Conservation (phyloP, 2,113 vertebrate genomes). For the Coptodon bakossiorum region DNA sequence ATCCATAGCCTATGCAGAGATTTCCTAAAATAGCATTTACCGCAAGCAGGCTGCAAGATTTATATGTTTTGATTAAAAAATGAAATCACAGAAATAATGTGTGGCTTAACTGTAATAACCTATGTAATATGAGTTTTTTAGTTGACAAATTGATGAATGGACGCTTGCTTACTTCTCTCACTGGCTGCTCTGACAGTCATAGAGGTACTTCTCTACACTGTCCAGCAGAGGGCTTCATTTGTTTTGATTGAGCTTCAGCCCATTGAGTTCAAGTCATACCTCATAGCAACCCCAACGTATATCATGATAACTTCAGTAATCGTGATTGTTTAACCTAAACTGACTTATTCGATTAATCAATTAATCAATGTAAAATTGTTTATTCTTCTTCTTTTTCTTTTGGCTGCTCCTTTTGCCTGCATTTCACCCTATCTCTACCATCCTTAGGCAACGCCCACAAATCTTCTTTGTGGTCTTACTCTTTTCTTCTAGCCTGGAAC, state of each 20-base stretch:
- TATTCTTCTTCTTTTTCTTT: neutral
- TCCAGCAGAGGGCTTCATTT: slow-evolving; percentile 31
- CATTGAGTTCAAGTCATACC: neutral
- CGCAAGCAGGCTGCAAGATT: neutral
- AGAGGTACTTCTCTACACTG: neutral
- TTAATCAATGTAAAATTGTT: neutral
- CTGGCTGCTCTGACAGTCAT: neutral
- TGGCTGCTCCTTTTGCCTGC: neutral
- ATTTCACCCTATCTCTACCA: neutral
- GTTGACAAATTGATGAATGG: neutral
- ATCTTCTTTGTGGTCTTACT: neutral
- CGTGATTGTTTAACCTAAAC: neutral
- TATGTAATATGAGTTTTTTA: neutral
- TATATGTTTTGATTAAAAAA: neutral
- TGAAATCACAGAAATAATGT: neutral
- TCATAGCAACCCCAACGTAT: neutral
- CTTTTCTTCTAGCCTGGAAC: neutral
- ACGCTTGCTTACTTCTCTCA: neutral
- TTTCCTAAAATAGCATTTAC: neutral
- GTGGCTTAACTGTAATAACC: neutral
- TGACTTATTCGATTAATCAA: neutral
- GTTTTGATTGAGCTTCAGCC: neutral
- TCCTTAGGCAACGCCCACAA: neutral
- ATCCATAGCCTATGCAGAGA: neutral
- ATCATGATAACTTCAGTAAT: neutral